Base-by-base conservation (phyloP, 1,140 invertebrate species). In the Venturia canescens region DNA sequence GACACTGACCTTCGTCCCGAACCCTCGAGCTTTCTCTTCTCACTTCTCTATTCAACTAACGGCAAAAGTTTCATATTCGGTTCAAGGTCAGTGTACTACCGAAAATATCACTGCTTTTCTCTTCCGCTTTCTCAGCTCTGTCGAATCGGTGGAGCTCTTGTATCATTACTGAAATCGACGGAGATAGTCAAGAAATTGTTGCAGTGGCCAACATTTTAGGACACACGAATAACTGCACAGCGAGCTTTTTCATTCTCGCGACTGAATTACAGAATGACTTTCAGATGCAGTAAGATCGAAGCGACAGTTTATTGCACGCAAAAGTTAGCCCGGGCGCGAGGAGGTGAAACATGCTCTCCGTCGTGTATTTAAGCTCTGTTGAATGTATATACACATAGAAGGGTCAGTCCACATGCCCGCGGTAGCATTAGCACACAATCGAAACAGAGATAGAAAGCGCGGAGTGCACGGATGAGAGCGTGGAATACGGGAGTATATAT, bases 361-460 rank as follows among this genome's bases (percentile, higher is more conserved):
- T 15, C 31, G 50, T 76, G 53, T 63, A 38, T 16, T 21, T 34
- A 79, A 60, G 53, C 69, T 23, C 18, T 76, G 18, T 18, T 63
- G 70, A 53, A 79, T n/a, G n/a, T n/a, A n/a, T n/a, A n/a, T 77
- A 80, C 50, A 66, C 34, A 48, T 44, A 79, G 27, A 63, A 87
- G 83, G 60, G 66, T 31, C 80, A 80, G 83, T 85, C 84, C 87
- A 85, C 84, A 87, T 89, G 89, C 87, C 86, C 79, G 70, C 72
- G 79, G 82, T 78, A 53, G 84, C 86, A 91, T 92, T 92, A 92
- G 91, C 91, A 92, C 91, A 92, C 91, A 92, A 92, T 92, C 88
- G 90, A 87, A 88, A 69, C 66, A 18, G 66, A 69, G 66, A 29
- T 13, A 81, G 86, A 83, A 87, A 86, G 85, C 80, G 27, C 57